These are phyloP conservation scores for Gortyna flavago DNA, from an alignment of 2,888 invertebrate genomes.

Conservation along the genomic window DNA sequence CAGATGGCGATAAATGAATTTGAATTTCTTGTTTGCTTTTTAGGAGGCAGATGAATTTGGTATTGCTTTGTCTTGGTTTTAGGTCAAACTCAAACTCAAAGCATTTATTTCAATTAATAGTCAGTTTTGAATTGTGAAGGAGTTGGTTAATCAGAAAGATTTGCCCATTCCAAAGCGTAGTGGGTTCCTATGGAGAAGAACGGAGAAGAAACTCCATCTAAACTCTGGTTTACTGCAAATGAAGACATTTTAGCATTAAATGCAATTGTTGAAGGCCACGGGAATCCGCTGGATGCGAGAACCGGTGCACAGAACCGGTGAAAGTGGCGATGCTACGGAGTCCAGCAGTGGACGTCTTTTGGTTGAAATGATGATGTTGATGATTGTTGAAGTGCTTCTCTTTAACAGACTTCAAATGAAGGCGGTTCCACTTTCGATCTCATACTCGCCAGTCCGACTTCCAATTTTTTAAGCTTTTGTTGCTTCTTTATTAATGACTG, in stretches of 20 bases:
- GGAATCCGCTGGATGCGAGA: too few species aligned
- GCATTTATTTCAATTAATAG: not conserved
- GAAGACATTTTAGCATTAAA: too few species aligned
- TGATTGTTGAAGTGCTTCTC: too few species aligned
- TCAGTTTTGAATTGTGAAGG: not conserved
- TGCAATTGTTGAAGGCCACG: too few species aligned
- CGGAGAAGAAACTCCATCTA: not conserved
- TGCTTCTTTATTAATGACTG: not conserved
- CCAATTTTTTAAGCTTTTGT: not conserved
- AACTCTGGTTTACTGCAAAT: not conserved
- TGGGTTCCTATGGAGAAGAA: not conserved
- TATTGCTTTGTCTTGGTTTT: not conserved
- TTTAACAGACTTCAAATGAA: not conserved
- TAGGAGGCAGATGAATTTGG: not conserved
- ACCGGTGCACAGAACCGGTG: too few species aligned
- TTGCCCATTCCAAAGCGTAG: not conserved
- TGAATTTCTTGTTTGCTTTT: constrained; percentile 27
- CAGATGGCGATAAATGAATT: constrained; percentile 56
- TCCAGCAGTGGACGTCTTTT: too few species aligned
- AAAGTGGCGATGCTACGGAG: too few species aligned
- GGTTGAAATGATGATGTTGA: too few species aligned
- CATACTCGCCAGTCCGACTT: not conserved
- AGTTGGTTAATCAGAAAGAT: not conserved
- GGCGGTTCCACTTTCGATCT: not conserved
- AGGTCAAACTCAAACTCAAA: not conserved